Evolutionary conservation across 2,888 invertebrate genomes (phyloP).

Genomic region (Anaspis maculata): DNA sequence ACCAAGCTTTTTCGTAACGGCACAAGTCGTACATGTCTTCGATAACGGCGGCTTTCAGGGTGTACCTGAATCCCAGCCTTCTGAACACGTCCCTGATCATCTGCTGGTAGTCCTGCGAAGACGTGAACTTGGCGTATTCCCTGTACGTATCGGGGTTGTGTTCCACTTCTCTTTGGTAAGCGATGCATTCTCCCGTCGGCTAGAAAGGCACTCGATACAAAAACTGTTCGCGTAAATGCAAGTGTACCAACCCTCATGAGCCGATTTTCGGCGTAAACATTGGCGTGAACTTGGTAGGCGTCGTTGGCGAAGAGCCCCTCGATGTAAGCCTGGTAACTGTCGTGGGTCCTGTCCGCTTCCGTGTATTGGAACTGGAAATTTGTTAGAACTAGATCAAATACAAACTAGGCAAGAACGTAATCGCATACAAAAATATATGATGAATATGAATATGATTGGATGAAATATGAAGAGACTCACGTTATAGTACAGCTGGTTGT

Average conservation of each 20-base stretch:
- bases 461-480: too few species aligned
- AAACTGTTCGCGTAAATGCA: too few species aligned
- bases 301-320: constrained; percentile 56
- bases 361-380: constrained; percentile 58
- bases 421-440: too few species aligned
- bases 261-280: constrained; percentile 28
- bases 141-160: constrained; percentile 24
- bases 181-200: constrained; percentile 47
- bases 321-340: constrained; percentile 56
- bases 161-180: constrained; percentile 46
- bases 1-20: constrained; percentile 74
- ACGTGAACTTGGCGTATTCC: constrained; percentile 42
- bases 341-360: constrained; percentile 49
- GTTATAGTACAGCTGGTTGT: too few species aligned
- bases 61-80: constrained; percentile 57
- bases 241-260: constrained; percentile 25
- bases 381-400: too few species aligned
- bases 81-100: constrained; percentile 51
- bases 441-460: too few species aligned
- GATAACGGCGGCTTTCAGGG: constrained; percentile 47
- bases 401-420: too few species aligned
- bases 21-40: constrained; percentile 70
- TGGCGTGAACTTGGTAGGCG: constrained; percentile 41
- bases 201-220: too few species aligned
- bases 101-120: constrained; percentile 40